These are phyloP conservation scores for Leptonema lineaticorne DNA, from an alignment of 1,140 invertebrate species.

Conservation along the genomic window DNA sequence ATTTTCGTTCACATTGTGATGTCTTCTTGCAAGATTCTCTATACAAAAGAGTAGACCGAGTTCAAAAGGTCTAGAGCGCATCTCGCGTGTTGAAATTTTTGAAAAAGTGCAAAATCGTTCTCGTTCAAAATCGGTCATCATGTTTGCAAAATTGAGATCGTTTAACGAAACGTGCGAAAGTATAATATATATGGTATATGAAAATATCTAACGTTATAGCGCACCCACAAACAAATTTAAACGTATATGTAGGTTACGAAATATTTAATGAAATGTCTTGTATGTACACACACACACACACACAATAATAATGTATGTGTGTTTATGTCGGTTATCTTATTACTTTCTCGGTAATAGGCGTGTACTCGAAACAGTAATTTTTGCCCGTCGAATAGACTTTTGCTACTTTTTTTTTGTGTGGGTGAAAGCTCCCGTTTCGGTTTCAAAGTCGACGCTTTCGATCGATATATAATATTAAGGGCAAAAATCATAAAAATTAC, in stretches of 20 bases:
- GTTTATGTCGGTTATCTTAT: conserved; percentile 27
- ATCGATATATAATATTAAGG: too few relatives aligned
- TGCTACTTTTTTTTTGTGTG: conserved; percentile 26
- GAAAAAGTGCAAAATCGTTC: too few relatives aligned
- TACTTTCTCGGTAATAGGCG: conserved; percentile 34
- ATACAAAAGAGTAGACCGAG: too few relatives aligned
- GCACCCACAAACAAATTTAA: too few relatives aligned
- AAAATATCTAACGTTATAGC: too few relatives aligned
- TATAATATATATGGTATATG: neutral
- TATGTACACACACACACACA: too few relatives aligned
- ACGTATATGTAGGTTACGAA: conserved; percentile 29
- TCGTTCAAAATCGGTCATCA: neutral
- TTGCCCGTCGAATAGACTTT: conserved; percentile 27
- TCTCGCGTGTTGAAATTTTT: too few relatives aligned
- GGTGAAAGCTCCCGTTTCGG: conserved; percentile 31
- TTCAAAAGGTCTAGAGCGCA: too few relatives aligned
- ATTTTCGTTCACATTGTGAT: too few relatives aligned
- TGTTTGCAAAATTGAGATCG: neutral
- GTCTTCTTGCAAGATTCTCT: too few relatives aligned
- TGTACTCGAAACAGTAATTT: conserved; percentile 33
- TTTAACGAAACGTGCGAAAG: conserved; percentile 3
- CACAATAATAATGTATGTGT: too few relatives aligned
- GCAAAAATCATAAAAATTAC: conserved; percentile 23
- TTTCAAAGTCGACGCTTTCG: neutral
- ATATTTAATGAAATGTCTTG: conserved; percentile 25